These are phyloP conservation scores for Philotrypesis tridentata DNA, from an alignment of 1,140 invertebrate species.

Conservation along the genomic window DNA sequence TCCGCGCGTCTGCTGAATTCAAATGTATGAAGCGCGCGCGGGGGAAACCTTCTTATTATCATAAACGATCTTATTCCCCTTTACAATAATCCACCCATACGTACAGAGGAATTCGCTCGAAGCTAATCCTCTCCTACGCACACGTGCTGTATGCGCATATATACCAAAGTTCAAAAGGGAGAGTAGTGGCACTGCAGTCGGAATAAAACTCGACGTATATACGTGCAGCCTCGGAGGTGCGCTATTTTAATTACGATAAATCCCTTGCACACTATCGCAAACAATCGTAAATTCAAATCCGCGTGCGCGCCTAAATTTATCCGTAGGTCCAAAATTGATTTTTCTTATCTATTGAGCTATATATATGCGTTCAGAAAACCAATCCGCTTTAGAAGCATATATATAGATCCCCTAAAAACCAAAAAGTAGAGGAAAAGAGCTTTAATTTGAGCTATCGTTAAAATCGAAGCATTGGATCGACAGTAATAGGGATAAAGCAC, in stretches of 20 bases:
- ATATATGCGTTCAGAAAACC: too few species aligned
- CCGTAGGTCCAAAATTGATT: too few species aligned
- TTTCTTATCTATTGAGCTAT: too few species aligned
- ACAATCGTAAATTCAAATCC: conserved; percentile 37
- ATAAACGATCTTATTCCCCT: not conserved
- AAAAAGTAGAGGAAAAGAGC: too few species aligned
- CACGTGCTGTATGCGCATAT: too few species aligned
- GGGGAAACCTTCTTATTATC: not conserved
- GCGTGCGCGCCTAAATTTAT: conserved; percentile 27
- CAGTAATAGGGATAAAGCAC: too few species aligned
- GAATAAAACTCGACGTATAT: not conserved
- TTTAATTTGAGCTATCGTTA: too few species aligned
- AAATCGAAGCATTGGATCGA: too few species aligned
- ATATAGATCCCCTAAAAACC: too few species aligned
- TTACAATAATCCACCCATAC: not conserved
- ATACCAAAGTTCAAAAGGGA: not conserved
- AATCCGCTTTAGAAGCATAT: too few species aligned
- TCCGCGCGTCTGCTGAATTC: not conserved
- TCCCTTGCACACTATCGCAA: not conserved
- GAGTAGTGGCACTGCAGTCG: too few species aligned
- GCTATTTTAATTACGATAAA: conserved; percentile 7
- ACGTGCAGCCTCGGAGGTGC: not conserved
- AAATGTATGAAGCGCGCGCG: not conserved
- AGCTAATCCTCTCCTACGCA: not conserved
- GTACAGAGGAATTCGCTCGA: not conserved